Evolutionary conservation across 2,888 invertebrate genomes (phyloP).

Genomic region (Monochamus alternatus): DNA sequence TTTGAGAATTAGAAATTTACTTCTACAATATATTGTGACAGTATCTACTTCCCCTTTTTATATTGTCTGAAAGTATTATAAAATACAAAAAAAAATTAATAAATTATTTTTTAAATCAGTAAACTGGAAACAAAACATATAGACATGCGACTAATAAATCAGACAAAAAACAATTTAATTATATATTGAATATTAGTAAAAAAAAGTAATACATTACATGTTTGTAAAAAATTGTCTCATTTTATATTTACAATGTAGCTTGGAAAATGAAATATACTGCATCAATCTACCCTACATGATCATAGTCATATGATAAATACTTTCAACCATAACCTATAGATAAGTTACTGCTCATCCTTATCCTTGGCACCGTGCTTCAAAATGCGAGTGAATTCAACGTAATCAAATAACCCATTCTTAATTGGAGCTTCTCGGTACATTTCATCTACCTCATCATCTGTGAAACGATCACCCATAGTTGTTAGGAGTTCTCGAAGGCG

Average conservation of each 20-base stretch:
- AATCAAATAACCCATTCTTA: conserved; percentile 94
- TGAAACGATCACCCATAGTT: conserved; percentile 97
- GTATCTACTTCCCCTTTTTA: too few relatives aligned
- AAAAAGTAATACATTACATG: conserved; percentile 2
- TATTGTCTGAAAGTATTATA: too few relatives aligned
- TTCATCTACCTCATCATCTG: conserved; percentile 99
- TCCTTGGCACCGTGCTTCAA: conserved; percentile 99
- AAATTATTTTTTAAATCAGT: too few relatives aligned
- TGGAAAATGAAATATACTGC: conserved; percentile 1
- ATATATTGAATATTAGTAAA: conserved; percentile 26
- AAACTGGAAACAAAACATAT: too few relatives aligned
- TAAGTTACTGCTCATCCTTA: conserved; percentile 89
- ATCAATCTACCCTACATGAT: conserved; percentile 17
- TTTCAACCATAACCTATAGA: not conserved
- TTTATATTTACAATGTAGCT: conserved; percentile 21
- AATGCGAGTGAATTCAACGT: conserved; percentile 98
- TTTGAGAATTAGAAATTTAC: too few relatives aligned
- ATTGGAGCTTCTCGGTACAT: conserved; percentile 99
- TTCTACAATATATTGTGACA: too few relatives aligned
- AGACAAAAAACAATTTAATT: conserved; percentile 18
- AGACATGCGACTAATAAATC: not conserved
- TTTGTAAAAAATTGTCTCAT: conserved; percentile 18
- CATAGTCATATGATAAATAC: conserved; percentile 1
- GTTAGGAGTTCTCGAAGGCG: conserved; percentile 94
- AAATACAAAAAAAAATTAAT: too few relatives aligned